A percentile compares a stretch with the other conserved stretches of the same genome.
Conservation (phyloP, 2,113 vertebrate genomes). For the Gymnobelideus leadbeateri region DNA sequence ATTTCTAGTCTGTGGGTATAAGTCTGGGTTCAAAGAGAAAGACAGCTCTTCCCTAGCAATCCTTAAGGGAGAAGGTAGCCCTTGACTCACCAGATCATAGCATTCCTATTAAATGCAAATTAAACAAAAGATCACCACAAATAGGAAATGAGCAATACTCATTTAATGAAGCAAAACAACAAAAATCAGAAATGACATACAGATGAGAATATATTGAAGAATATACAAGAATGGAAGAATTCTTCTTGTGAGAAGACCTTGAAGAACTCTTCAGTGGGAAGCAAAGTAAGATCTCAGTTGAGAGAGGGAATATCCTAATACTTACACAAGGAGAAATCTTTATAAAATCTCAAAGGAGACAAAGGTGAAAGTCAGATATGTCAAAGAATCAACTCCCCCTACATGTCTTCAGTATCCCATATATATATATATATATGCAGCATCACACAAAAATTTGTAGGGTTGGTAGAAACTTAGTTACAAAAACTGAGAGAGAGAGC, state of each 20-base stretch:
- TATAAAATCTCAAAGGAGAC: neutral
- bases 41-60: neutral
- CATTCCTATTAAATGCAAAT: neutral
- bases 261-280: neutral
- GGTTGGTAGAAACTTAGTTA: neutral
- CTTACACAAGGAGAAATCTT: neutral
- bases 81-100: neutral
- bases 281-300: neutral
- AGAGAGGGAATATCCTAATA: neutral
- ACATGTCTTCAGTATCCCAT: neutral
- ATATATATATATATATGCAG: neutral
- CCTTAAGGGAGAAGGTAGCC: neutral
- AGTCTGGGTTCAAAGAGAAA: neutral
- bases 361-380: neutral
- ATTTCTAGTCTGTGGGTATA: neutral
- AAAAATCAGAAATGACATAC: neutral
- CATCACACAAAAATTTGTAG: neutral
- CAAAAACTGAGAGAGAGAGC: neutral
- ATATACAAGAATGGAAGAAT: neutral
- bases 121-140: neutral
- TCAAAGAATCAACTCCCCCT: neutral
- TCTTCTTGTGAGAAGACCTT: neutral
- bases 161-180: neutral
- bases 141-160: neutral
- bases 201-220: neutral